Conservation (phyloP, 2,797 vertebrate genomes). For the Acipenser transmontanus region DNA sequence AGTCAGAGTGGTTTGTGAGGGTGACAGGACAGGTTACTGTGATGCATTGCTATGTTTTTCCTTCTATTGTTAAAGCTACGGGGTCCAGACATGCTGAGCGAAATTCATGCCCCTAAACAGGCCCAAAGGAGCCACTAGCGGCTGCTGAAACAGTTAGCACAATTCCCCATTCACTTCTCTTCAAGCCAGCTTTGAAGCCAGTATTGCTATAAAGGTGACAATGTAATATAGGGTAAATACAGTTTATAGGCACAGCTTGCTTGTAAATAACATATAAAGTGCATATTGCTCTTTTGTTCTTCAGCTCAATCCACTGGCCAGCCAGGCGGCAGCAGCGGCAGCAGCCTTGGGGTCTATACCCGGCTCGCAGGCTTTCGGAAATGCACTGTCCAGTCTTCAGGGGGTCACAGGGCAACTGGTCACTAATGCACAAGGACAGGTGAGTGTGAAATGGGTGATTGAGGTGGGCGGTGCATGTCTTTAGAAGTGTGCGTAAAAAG, state of each 20-base stretch:
- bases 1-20: slow-evolving; percentile 41
- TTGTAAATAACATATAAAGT: background rate
- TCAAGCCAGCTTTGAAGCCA: background rate
- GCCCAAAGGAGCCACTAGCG: slow-evolving; percentile 46
- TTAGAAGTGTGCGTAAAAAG: no score
- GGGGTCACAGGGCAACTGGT: slow-evolving; percentile 94
- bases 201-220: background rate
- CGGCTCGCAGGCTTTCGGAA: slow-evolving; percentile 89
- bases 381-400: slow-evolving; percentile 87
- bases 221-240: background rate
- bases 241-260: background rate
- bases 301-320: slow-evolving; percentile 92
- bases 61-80: slow-evolving; percentile 46
- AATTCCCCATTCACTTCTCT: no score
- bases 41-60: slow-evolving; percentile 43
- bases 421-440: slow-evolving; percentile 99
- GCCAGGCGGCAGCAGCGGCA: slow-evolving; percentile 83
- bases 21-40: slow-evolving; percentile 41
- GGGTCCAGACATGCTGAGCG: slow-evolving; percentile 33
- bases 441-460: slow-evolving; percentile 60
- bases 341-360: slow-evolving; percentile 87
- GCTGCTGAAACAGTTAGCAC: slow-evolving; percentile 51
- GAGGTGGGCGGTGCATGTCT: background rate
- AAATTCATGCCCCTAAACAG: slow-evolving; percentile 30
- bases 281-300: slow-evolving; percentile 30